Evolutionary conservation across 2,797 vertebrate genomes (phyloP).

Genomic region (Sebastes matsubarae): DNA sequence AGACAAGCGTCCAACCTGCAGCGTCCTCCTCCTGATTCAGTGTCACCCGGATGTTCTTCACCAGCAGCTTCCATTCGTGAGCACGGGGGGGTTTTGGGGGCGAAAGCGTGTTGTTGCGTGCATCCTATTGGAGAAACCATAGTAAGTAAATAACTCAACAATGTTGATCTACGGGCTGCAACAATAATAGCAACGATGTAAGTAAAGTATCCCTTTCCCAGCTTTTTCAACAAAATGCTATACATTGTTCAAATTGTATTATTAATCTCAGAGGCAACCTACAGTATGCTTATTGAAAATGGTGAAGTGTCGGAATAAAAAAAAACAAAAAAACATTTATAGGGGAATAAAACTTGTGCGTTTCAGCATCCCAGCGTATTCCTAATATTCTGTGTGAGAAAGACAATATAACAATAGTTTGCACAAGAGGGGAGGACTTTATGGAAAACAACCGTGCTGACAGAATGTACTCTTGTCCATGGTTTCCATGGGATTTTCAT

Average conservation of each 20-base stretch:
- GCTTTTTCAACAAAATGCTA: background rate
- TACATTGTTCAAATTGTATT: background rate
- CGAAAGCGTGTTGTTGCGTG: conserved; percentile 77
- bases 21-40: conserved; percentile 74
- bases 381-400: background rate
- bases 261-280: background rate
- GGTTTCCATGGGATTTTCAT: background rate
- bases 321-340: background rate
- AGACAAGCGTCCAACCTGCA: conserved; percentile 81
- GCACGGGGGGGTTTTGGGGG: conserved; percentile 95
- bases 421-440: background rate
- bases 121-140: conserved; percentile 73
- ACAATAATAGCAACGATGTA: too few species aligned
- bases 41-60: conserved; percentile 87
- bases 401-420: background rate
- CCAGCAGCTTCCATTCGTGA: conserved; percentile 92
- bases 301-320: background rate
- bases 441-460: background rate
- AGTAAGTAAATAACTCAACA: background rate
- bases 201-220: background rate
- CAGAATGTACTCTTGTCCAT: background rate
- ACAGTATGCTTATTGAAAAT: too few species aligned
- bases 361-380: background rate
- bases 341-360: background rate
- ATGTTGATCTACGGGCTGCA: background rate